Base-by-base conservation (phyloP, 2,888 invertebrate genomes). In the Dermolepida albohirtum region DNA sequence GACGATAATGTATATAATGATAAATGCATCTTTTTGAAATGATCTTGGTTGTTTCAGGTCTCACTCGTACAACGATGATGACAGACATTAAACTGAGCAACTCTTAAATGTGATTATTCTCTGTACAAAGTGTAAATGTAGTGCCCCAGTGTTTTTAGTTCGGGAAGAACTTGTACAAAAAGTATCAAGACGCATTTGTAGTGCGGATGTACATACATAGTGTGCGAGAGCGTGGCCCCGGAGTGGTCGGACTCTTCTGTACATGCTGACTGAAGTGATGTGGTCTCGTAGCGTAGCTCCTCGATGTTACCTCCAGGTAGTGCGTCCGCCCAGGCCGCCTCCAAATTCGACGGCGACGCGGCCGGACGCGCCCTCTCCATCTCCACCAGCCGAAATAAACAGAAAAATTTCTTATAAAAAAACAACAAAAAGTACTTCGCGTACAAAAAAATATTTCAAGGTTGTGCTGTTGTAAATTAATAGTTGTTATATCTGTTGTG, bases 51-150 rank as follows among this genome's bases (percentile, higher is more conserved):
- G 76, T 82, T 81, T 51, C 81, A 82, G 82, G 80, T 80, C 76
- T 77, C 78, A 77, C 77, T 81, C 79, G 81, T 81, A 82, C 83
- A 81, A 82, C 83, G 82, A 83, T 81, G 79, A 82, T 80, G 82
- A 62, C 43, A 47, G 83, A 83, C 83, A 82, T 83, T 82, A 80
- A 82, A 82, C 82, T 82, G 82, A 81, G 82, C 83, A 82, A 83
- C 83, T 83, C 81, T 82, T 84, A 83, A 84, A 86, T 87, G 87
- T 87, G 87, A 87, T 87, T 87, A 86, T 86, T 87, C 86, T 86
- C 85, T 87, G 87, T 87, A 87, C 87, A 87, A 87, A 85, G 85
- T 86, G 84, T 84, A 84, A 82, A 84, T 83, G 83, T 83, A 83
- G 83, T 83, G 83, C 81, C 82, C 83, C 83, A 82, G 83, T 83